Conservation (phyloP, 1,140 invertebrate species). For the Drosophila orosa region DNA sequence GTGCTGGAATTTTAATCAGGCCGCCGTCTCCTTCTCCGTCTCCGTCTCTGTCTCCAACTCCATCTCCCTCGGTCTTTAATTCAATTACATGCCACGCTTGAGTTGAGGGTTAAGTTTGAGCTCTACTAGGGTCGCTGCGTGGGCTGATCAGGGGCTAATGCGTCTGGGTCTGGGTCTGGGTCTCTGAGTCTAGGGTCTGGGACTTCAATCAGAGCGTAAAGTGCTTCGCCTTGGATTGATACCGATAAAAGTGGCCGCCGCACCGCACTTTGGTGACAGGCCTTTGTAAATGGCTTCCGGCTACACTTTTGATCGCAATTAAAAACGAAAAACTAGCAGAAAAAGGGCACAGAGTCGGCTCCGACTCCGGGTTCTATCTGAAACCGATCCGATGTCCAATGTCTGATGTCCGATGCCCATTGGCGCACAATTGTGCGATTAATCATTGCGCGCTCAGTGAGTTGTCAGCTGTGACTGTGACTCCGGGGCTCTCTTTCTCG, state of each 20-base stretch:
- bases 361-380: constrained; percentile 58
- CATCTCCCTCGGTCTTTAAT: constrained; percentile 52
- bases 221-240: constrained; percentile 65
- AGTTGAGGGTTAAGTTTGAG: constrained; percentile 39
- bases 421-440: constrained; percentile 79
- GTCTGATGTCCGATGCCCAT: constrained; percentile 26
- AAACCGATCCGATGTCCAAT: constrained; percentile 22
- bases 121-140: constrained; percentile 46
- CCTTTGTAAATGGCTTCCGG: constrained; percentile 80
- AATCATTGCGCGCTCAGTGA: constrained; percentile 82
- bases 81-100: constrained; percentile 80
- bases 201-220: constrained; percentile 70
- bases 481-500: constrained; percentile 9
- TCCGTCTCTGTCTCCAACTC: background rate
- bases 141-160: constrained; percentile 41
- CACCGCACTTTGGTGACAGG: constrained; percentile 66
- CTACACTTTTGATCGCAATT: constrained; percentile 83
- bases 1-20: constrained; percentile 77
- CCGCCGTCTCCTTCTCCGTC: constrained; percentile 22
- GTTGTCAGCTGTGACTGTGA: constrained; percentile 78
- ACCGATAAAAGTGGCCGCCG: constrained; percentile 65
- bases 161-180: constrained; percentile 1
- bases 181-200: constrained; percentile 6
- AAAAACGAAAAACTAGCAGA: constrained; percentile 75
- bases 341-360: constrained; percentile 63